phyloP scores from a whole-genome alignment of 2,888 invertebrate species.

The Pristionchus japonicus region DNA sequence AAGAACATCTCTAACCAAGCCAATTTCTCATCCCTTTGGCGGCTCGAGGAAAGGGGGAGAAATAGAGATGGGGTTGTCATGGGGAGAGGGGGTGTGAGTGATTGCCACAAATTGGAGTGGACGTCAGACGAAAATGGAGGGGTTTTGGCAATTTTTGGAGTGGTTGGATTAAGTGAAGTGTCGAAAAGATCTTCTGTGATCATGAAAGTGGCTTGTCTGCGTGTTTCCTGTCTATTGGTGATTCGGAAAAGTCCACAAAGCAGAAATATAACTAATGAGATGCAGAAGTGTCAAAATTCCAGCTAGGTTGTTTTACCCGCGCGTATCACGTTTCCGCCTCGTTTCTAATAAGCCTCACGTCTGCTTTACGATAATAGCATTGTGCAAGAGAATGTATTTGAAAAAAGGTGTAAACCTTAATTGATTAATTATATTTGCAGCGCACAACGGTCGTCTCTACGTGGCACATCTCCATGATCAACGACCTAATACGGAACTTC shows the following conservation, averaged over 20 bases:
- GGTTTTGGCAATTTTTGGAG: neutral
- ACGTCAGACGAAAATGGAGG: too few species aligned
- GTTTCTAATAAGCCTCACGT: too few species aligned
- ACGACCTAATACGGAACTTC: neutral
- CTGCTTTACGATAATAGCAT: too few species aligned
- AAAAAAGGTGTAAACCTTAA: neutral
- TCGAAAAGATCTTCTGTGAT: neutral
- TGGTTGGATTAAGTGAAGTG: neutral
- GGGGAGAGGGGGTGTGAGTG: neutral
- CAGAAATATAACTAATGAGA: too few species aligned
- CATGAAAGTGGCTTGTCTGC: neutral
- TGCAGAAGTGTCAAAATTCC: too few species aligned
- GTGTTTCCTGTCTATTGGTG: too few species aligned
- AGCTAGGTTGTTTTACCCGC: too few species aligned
- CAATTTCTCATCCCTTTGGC: neutral
- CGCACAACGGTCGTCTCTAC: neutral
- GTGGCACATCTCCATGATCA: slow-evolving; percentile 38
- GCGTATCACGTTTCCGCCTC: neutral
- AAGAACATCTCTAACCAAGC: neutral
- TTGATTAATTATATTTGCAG: neutral
- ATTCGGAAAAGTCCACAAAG: neutral
- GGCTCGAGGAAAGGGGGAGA: neutral
- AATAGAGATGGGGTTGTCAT: neutral
- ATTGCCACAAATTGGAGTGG: too few species aligned
- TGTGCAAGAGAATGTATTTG: too few species aligned